A percentile compares a stretch with the other conserved stretches of the same genome.
Evolutionary conservation across 1,140 invertebrate species (phyloP).

Genomic region (Microplitis mediator): DNA sequence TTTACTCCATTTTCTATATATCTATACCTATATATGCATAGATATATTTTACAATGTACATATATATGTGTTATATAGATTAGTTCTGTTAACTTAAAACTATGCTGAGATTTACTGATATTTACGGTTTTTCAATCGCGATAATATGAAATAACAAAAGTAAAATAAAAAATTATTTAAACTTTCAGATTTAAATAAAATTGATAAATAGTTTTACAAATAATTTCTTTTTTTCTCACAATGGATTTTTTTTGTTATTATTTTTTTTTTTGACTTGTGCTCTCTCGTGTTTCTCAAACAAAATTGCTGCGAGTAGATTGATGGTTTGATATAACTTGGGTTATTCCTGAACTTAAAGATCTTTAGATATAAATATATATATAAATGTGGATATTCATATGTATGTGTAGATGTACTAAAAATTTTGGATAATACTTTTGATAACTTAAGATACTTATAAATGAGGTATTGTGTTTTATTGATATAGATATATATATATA

Average conservation of each 20-base stretch:
- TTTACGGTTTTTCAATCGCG: conserved; percentile 6
- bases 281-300: neutral
- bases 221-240: too few relatives aligned
- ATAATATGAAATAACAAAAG: neutral
- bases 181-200: too few relatives aligned
- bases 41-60: too few relatives aligned
- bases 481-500: too few relatives aligned
- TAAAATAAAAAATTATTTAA: neutral
- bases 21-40: too few relatives aligned
- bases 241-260: too few relatives aligned
- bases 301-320: conserved; percentile 9
- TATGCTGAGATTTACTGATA: neutral
- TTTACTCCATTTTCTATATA: conserved; percentile 5
- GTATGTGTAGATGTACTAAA: too few relatives aligned
- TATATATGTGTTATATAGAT: conserved; percentile 2
- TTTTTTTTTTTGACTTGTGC: neutral
- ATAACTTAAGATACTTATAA: too few relatives aligned
- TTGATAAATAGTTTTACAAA: too few relatives aligned
- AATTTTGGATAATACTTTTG: too few relatives aligned
- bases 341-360: conserved; percentile 17
- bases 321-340: conserved; percentile 17
- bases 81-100: neutral
- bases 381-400: neutral
- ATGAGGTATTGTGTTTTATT: too few relatives aligned
- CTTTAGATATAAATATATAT: conserved; percentile 14